These are phyloP conservation scores for Meda fulgida DNA, from an alignment of 2,797 vertebrate genomes.

Conservation along the genomic window DNA sequence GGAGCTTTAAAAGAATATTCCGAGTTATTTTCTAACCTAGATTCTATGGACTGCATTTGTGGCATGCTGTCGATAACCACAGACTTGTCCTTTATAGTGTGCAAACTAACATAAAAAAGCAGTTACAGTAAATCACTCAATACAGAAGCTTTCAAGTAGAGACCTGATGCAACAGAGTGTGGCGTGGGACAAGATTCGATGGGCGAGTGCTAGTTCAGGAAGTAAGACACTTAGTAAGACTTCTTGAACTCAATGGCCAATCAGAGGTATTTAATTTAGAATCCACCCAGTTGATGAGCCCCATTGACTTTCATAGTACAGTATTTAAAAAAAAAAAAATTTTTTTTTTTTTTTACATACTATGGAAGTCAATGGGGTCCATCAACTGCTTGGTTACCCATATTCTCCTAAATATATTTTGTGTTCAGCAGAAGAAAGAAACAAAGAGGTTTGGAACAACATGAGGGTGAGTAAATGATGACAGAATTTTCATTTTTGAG, in stretches of 20 bases:
- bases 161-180: neutral
- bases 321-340: too few species aligned
- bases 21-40: neutral
- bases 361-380: too few species aligned
- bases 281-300: too few species aligned
- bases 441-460: too few species aligned
- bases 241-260: neutral
- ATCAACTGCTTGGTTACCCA: too few species aligned
- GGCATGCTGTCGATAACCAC: conserved; percentile 13
- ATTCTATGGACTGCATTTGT: conserved; percentile 1
- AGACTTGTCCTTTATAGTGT: neutral
- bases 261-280: neutral
- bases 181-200: neutral
- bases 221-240: neutral
- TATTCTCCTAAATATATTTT: too few species aligned
- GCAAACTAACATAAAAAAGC: neutral
- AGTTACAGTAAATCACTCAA: conserved; percentile 3
- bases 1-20: conserved; percentile 4
- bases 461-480: too few species aligned
- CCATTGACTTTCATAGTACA: too few species aligned
- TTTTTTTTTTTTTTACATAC: too few species aligned
- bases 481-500: too few species aligned
- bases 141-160: conserved; percentile 1
- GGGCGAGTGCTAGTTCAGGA: neutral
- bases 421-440: too few species aligned